Conservation (phyloP, 2,113 vertebrate species). For the Pseudonaja textilis region DNA sequence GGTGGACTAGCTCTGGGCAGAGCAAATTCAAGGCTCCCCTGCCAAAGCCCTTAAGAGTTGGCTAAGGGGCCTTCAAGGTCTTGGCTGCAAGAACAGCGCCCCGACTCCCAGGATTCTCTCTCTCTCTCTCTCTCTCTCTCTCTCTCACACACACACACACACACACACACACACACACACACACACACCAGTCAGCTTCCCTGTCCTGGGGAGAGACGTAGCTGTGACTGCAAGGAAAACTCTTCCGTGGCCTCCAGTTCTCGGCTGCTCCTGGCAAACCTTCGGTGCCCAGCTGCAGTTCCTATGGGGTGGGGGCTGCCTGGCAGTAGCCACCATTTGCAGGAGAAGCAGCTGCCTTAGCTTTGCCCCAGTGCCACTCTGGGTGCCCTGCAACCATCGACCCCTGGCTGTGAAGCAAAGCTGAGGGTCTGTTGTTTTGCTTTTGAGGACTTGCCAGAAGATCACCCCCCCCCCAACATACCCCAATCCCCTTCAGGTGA, state of each 20-base stretch:
- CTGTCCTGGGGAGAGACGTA: not conserved
- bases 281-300: not conserved
- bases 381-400: not conserved
- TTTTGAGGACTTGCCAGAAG: slow-evolving; percentile 66
- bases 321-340: not conserved
- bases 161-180: too few relatives aligned
- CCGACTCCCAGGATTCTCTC: not conserved
- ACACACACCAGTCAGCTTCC: not conserved
- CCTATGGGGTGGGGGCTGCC: not conserved
- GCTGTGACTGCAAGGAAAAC: not conserved
- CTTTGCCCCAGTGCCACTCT: not conserved
- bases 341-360: not conserved
- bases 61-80: not conserved
- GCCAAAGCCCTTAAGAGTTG: not conserved
- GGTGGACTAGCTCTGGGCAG: not conserved
- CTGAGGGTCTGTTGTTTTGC: slow-evolving; percentile 69
- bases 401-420: slow-evolving; percentile 31
- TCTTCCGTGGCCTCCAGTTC: not conserved
- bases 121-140: too few relatives aligned
- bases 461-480: slow-evolving; percentile 63
- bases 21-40: not conserved
- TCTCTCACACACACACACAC: too few relatives aligned
- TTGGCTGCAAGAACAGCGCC: not conserved
- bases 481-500: slow-evolving; percentile 73
- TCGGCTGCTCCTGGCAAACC: not conserved